These are phyloP conservation scores for Agrypnia vestita DNA, from an alignment of 1,140 invertebrate species.

Conservation along the genomic window DNA sequence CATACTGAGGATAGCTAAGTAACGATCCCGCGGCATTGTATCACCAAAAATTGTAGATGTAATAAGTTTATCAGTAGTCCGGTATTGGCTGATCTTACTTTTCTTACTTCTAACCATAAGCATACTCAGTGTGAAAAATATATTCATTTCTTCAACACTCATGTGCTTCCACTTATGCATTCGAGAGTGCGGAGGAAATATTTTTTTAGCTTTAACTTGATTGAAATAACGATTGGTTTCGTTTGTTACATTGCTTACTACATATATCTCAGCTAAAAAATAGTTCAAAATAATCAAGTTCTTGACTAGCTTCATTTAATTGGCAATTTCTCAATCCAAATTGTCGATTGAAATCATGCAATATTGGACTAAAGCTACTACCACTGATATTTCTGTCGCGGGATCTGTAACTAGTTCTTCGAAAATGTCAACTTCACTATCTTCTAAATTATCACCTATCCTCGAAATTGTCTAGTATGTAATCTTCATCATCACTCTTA, in stretches of 20 bases:
- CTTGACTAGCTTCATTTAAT: background rate
- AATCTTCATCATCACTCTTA: slow-evolving; percentile 18
- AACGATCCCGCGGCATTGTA: slow-evolving; percentile 11
- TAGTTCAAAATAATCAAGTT: slow-evolving; percentile 4
- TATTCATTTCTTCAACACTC: background rate
- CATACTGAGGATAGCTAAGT: slow-evolving; percentile 12
- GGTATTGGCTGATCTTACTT: slow-evolving; percentile 4
- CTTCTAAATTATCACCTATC: background rate
- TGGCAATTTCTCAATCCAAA: slow-evolving; percentile 7
- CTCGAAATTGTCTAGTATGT: background rate
- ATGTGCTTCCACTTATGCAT: slow-evolving; percentile 2
- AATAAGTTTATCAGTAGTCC: too few species aligned
- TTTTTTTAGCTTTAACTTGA: slow-evolving; percentile 2
- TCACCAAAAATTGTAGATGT: too few species aligned
- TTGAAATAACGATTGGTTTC: slow-evolving; percentile 14
- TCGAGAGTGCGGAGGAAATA: background rate
- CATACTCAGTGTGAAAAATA: slow-evolving; percentile 5
- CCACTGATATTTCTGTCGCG: background rate
- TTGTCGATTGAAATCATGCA: slow-evolving; percentile 13
- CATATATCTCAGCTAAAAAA: background rate
- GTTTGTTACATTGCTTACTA: background rate
- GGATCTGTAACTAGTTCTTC: background rate
- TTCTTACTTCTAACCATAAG: slow-evolving; percentile 17
- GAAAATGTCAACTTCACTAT: background rate
- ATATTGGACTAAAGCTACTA: background rate